Evolutionary conservation across 2,888 invertebrate species (phyloP).

Genomic region (Dolomedes plantarius): DNA sequence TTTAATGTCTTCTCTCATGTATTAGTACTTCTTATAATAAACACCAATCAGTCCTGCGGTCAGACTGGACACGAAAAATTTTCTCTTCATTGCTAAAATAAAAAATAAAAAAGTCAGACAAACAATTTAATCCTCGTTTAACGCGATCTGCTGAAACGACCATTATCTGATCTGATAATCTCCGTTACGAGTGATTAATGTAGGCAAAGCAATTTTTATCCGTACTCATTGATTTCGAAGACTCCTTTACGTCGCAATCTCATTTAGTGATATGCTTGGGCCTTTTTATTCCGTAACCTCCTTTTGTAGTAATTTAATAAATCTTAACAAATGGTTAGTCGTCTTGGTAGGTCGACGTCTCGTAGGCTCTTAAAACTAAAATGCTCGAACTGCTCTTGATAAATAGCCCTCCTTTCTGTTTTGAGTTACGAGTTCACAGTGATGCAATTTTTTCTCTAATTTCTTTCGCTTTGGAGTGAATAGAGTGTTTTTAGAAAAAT

Average conservation of each 20-base stretch:
- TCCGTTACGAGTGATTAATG: constrained; percentile 48
- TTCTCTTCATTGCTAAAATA: constrained; percentile 19
- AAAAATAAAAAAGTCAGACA: constrained; percentile 7
- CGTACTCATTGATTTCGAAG: constrained; percentile 42
- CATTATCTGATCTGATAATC: constrained; percentile 68
- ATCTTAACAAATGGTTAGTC: constrained; percentile 35
- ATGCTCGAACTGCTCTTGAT: neutral
- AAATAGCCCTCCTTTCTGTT: neutral
- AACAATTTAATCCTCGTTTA: constrained; percentile 57
- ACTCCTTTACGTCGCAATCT: neutral
- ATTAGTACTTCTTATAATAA: too few species aligned
- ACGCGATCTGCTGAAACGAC: constrained; percentile 35
- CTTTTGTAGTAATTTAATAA: constrained; percentile 35
- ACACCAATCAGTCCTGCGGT: constrained; percentile 47
- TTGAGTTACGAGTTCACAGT: neutral
- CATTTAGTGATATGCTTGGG: neutral
- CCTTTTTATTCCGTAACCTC: neutral
- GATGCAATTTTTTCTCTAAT: too few species aligned
- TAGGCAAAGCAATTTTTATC: constrained; percentile 50
- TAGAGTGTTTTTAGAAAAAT: too few species aligned
- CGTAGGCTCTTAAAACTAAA: neutral
- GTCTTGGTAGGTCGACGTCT: constrained; percentile 1
- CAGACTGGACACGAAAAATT: constrained; percentile 48
- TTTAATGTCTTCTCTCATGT: too few species aligned
- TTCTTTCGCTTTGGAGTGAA: too few species aligned